Evolutionary conservation across 2,113 vertebrate species (phyloP).

Genomic region (Microcebus griseorufus): DNA sequence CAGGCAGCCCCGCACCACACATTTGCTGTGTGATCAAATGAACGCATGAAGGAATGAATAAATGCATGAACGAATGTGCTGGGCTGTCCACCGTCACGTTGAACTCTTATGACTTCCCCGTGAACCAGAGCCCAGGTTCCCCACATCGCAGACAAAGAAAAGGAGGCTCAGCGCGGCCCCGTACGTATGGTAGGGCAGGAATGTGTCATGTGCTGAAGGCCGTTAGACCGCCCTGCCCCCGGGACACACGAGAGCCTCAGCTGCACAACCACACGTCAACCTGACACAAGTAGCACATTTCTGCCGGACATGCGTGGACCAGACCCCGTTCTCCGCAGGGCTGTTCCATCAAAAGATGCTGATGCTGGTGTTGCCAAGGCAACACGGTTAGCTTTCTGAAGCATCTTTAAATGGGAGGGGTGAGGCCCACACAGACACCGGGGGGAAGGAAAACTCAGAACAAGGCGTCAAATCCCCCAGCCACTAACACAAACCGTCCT

Average conservation of each 20-base stretch:
- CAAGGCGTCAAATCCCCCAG: not conserved
- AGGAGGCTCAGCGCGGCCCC: not conserved
- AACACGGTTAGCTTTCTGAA: not conserved
- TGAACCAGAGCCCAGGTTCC: not conserved
- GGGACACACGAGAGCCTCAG: not conserved
- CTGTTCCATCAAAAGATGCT: not conserved
- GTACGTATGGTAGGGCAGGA: accelerated
- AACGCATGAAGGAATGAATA: not conserved
- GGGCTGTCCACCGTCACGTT: not conserved
- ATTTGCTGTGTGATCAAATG: not conserved
- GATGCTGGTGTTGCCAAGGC: not conserved
- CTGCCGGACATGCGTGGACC: not conserved
- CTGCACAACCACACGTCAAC: accelerated
- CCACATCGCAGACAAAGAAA: not conserved
- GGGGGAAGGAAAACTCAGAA: not conserved
- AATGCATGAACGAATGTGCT: not conserved
- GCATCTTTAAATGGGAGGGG: not conserved
- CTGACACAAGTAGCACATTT: not conserved
- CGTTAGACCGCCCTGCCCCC: not conserved
- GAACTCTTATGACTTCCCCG: not conserved
- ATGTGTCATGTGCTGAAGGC: not conserved
- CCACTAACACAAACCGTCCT: not conserved
- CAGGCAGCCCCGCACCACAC: not conserved
- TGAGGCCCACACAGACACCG: not conserved
- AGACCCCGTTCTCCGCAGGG: not conserved